Conservation (phyloP, 2,888 invertebrate species). For the Drosophila conformis region DNA sequence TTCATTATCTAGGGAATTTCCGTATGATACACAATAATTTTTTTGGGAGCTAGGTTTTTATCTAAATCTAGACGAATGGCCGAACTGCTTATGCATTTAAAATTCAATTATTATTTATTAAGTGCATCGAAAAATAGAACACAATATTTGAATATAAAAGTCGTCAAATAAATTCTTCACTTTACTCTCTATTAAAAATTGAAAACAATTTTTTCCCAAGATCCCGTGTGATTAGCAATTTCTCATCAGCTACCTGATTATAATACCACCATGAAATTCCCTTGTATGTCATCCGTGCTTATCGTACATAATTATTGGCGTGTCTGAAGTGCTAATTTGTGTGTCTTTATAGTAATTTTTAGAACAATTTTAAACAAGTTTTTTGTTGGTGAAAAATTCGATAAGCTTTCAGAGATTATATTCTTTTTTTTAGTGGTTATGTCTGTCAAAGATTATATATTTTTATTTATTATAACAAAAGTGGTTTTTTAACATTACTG, state of each 20-base stretch:
- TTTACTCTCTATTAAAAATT: neutral
- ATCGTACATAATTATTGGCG: conserved; percentile 8
- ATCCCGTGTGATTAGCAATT: neutral
- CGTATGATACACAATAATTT: neutral
- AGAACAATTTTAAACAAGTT: neutral
- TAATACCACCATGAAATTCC: neutral
- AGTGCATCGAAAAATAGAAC: neutral
- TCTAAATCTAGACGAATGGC: conserved; percentile 6
- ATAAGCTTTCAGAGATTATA: neutral
- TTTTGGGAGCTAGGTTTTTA: neutral
- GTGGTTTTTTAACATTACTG: accelerated
- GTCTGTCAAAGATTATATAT: neutral
- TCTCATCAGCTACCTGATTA: neutral
- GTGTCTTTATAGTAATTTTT: conserved; percentile 19
- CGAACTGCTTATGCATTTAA: neutral
- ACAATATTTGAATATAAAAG: neutral
- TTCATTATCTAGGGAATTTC: neutral
- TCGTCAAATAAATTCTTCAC: neutral
- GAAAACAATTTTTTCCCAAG: neutral
- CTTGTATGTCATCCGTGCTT: conserved; percentile 7
- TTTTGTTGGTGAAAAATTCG: neutral
- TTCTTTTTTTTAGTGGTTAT: neutral
- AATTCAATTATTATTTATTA: neutral
- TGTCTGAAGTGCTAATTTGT: conserved; percentile 7
- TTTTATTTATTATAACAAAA: neutral